Base-by-base conservation (phyloP, 2,888 invertebrate species). In the Cacoxenus indagator region DNA sequence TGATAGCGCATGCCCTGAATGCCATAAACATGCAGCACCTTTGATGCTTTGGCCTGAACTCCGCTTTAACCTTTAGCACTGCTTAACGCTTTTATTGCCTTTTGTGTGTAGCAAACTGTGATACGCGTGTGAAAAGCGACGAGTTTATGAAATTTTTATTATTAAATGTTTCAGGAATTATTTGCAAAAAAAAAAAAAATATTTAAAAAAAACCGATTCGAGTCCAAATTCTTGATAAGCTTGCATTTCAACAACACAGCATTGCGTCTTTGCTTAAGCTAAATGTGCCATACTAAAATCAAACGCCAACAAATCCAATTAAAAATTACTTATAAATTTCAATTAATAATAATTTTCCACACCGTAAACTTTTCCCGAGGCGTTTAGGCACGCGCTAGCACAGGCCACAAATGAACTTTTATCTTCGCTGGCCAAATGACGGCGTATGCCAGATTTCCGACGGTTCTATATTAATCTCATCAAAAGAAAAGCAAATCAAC, bases 331-430 rank as follows among this genome's bases (percentile, higher is more conserved):
- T 67, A 67, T 61, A 64, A 71, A 68, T 80, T 83, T 82, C 84
- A 86, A 85, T 85, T 84, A 86, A 85, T 84, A 84, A 86, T 78
- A 84, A 86, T 85, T 85, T 83, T 78, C 83, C 81, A 81, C 78
- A 74, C 75, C 70, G 75, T 76, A 73, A 73, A 73, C 73, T 43
- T 45, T 24, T 73, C 48, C 24, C 17, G n/a, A 17, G 5, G 37
- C 48, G 43, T 19, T 62, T 17, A 2, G 9, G 55, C 71, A 54
- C 17, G 17, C 67, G 61, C 61, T 43, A 17, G 61, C 45, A 26
- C 61, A 45, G 45, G 24, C 45, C 61, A 62, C 61, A 67, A 68
- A 72, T 73, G 73, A 74, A 74, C 81, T 82, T 82, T 73, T 83
- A 83, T 19, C 43, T 14, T 64, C 26, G 26, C 8, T 24, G 65